Conservation (phyloP, 2,797 vertebrate genomes). For the Myotis daubentonii region DNA sequence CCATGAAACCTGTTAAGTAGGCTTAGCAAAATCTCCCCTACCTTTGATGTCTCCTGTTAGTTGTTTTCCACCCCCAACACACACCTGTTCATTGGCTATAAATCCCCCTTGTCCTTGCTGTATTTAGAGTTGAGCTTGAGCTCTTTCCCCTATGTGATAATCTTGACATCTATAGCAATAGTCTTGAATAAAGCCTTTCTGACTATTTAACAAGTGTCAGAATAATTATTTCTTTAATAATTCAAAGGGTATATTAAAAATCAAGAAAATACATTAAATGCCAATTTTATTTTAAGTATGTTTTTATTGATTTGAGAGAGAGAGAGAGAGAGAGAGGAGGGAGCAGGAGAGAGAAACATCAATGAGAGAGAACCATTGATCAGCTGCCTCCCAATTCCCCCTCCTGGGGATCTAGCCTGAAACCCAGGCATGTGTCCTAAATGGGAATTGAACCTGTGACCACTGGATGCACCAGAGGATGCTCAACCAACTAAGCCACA, state of each 20-base stretch:
- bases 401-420: too few species aligned
- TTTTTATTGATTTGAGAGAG: too few species aligned
- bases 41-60: background rate
- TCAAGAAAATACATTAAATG: background rate
- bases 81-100: background rate
- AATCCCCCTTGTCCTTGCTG: background rate
- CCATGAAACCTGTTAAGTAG: background rate
- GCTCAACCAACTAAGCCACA: too few species aligned
- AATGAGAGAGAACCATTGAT: too few species aligned
- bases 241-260: background rate
- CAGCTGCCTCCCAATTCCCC: too few species aligned
- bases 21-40: background rate
- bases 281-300: background rate
- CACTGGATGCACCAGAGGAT: too few species aligned
- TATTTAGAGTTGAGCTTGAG: background rate
- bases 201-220: background rate
- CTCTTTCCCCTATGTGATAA: background rate
- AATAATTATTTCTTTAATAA: conserved; percentile 17
- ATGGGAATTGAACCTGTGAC: too few species aligned
- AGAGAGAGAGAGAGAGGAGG: too few species aligned
- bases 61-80: background rate
- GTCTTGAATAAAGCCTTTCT: background rate
- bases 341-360: too few species aligned
- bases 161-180: background rate
- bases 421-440: too few species aligned